Base-by-base conservation (phyloP, 2,888 invertebrate genomes). In the Celastrina argiolus region DNA sequence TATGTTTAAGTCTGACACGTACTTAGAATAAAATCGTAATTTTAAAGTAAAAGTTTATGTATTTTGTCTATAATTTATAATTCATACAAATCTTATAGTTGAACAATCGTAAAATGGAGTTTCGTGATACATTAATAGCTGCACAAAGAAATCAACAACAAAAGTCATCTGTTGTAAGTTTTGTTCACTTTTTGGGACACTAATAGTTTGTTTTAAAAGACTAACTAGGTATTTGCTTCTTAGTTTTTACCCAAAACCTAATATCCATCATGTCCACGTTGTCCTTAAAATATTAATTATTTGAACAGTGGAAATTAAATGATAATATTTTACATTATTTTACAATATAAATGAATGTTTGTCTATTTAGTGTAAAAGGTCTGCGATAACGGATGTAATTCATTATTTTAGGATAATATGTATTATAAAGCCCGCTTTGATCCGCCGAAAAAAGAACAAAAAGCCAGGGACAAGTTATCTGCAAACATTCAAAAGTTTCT, bases 401-500 rank as follows among this genome's bases (percentile, higher is more conserved):
- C n/a, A 18, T 41, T 39, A 72, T 69, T 66, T 66, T 75, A 91
- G 91, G 84, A 81, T 45, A 91, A 75, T 72, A 74, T 73, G 84
- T 96, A 93, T 78, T 97, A 97, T 78, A 95, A 94, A 76, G 95
- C 96, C 2, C 94, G 95, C 73, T 97, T 95, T 80, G 93, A 95
- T 70, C 96, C 97, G 1, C 96, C 97, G 0, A 97, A 96, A 78
- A 97, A 96, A 77, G 94, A 95, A 75, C 92, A 93, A 51, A 94
- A 95, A 74, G 92, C 94, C 66, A 93, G 92, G 71, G 92, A 92
- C 75, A 89, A 86, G 69, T 88, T 97, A 7, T 96, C 97, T 0
- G 93, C 92, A 1, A 96, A 96, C 74, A 95, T 97, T 64, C 95
- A 96, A 79, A 96, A 95, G 79, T 97, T 97, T 83, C 86, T 97